A percentile compares a stretch with the other conserved stretches of the same genome.
Conservation (phyloP, 2,113 vertebrate species). For the Rhynchomys soricoides region DNA sequence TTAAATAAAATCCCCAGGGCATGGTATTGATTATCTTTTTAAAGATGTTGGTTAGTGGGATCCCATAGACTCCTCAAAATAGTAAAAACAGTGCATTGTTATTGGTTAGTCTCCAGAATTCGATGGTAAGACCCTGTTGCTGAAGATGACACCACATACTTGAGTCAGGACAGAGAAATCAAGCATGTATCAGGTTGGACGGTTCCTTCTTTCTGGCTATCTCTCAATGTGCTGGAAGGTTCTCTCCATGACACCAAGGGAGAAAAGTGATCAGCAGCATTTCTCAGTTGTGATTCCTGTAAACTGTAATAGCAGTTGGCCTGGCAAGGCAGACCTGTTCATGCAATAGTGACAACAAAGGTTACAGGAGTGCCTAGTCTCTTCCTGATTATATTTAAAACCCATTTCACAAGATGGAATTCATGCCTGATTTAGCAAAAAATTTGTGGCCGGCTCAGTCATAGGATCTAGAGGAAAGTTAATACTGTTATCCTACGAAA, state of each 20-base stretch:
- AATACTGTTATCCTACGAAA: neutral
- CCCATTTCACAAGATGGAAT: neutral
- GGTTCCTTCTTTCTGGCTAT: neutral
- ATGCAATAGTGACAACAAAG: neutral
- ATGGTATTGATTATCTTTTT: neutral
- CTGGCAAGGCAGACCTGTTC: neutral
- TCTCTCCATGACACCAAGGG: neutral
- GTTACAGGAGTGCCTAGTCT: neutral
- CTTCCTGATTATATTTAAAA: neutral
- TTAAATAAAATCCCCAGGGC: neutral
- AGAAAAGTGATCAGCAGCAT: neutral
- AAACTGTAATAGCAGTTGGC: neutral
- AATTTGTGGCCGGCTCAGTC: neutral
- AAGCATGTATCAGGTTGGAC: neutral
- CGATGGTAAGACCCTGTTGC: neutral
- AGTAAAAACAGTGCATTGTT: neutral
- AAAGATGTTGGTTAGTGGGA: neutral
- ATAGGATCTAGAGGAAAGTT: neutral
- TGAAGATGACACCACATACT: neutral
- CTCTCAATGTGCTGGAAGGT: neutral
- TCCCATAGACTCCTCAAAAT: neutral
- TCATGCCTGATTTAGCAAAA: neutral
- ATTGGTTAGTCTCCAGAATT: neutral
- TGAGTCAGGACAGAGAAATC: neutral
- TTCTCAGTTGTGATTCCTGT: neutral